These are phyloP conservation scores for Cotesia glomerata DNA, from an alignment of 1,140 invertebrate species.

Conservation along the genomic window DNA sequence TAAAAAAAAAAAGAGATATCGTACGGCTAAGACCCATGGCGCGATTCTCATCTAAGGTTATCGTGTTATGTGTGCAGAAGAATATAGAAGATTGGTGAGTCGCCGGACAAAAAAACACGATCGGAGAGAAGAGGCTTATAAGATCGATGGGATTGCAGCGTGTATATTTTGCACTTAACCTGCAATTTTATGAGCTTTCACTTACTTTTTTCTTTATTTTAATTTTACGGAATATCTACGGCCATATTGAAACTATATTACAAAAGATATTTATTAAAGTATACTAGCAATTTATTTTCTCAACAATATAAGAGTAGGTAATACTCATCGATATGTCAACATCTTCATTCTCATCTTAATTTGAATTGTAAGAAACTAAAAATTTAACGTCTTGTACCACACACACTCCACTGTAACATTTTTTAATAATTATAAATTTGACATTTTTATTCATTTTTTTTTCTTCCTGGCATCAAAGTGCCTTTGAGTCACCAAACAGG, in stretches of 20 bases:
- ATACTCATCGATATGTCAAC: conserved; percentile 30
- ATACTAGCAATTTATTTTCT: too few species aligned
- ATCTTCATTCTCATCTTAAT: conserved; percentile 29
- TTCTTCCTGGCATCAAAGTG: neutral
- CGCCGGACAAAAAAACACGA: conserved; percentile 1
- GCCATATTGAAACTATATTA: too few species aligned
- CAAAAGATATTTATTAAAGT: too few species aligned
- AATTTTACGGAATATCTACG: too few species aligned
- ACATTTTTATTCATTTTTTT: neutral
- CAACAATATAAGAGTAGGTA: too few species aligned
- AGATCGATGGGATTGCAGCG: neutral
- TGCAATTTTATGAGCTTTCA: neutral
- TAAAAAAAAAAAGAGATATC: conserved; percentile 37
- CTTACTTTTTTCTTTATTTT: neutral
- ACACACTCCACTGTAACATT: conserved; percentile 18
- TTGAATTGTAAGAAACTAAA: conserved; percentile 21
- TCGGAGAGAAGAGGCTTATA: neutral
- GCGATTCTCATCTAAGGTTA: conserved; percentile 50
- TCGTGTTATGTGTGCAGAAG: conserved; percentile 30
- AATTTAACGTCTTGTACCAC: conserved; percentile 24
- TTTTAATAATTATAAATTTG: conserved; percentile 13
- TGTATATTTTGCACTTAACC: neutral
- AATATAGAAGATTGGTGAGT: conserved; percentile 15
- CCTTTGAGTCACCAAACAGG: conserved; percentile 18
- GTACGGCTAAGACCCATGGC: conserved; percentile 53